A percentile compares a stretch with the other conserved stretches of the same genome.
phyloP scores from a whole-genome alignment of 1,140 invertebrate species.

The Aethina tumida region DNA sequence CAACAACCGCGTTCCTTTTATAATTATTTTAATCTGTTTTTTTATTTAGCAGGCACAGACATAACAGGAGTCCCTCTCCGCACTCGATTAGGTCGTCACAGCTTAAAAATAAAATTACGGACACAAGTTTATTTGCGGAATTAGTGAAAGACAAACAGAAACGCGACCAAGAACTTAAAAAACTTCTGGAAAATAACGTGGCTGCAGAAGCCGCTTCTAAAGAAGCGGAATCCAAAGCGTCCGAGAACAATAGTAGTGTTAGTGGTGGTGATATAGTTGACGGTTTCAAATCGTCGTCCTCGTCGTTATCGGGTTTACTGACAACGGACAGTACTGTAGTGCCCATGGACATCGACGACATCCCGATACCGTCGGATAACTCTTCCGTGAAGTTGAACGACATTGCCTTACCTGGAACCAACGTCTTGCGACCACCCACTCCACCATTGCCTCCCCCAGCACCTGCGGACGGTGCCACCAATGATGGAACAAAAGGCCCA shows the following conservation, averaged over 20 bases:
- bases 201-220: conserved; percentile 9
- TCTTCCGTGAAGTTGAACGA: conserved; percentile 20
- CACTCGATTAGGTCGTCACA: conserved; percentile 32
- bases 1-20: neutral
- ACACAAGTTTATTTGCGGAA: conserved; percentile 80
- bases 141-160: conserved; percentile 76
- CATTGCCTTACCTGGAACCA: conserved; percentile 14
- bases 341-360: conserved; percentile 33
- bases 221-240: neutral
- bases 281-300: neutral
- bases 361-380: conserved; percentile 20
- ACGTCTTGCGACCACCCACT: conserved; percentile 16
- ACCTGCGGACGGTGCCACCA: neutral
- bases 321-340: conserved; percentile 14
- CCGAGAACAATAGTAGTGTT: conserved; percentile 8
- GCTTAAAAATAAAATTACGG: conserved; percentile 49
- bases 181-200: conserved; percentile 55
- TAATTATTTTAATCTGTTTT: conserved; percentile 6
- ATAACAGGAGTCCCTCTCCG: conserved; percentile 30
- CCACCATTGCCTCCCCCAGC: conserved; percentile 7
- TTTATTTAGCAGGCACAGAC: conserved; percentile 21
- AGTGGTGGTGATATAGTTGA: neutral
- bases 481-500: conserved; percentile 23
- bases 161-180: conserved; percentile 59
- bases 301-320: neutral